phyloP scores from a whole-genome alignment of 1,140 invertebrate genomes.

The Ctenoplectra terminalis region DNA sequence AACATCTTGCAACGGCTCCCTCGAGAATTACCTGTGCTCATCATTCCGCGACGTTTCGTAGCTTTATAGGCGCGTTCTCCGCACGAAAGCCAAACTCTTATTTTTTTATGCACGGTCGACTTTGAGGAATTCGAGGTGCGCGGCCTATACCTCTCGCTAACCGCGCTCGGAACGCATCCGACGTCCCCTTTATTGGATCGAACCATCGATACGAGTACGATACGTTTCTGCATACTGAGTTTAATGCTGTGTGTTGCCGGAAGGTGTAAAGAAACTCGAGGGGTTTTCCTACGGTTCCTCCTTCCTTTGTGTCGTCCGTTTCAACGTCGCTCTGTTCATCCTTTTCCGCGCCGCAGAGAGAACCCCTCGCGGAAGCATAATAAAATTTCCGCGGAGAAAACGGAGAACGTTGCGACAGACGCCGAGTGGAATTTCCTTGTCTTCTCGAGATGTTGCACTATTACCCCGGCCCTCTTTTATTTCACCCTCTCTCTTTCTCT shows the following conservation, averaged over 20 bases:
- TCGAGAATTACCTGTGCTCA: not conserved
- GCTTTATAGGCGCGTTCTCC: not conserved
- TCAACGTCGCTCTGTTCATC: constrained; percentile 29
- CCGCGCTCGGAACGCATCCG: constrained; percentile 24
- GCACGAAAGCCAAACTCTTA: not conserved
- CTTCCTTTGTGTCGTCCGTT: constrained; percentile 13
- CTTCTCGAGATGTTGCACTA: constrained; percentile 60
- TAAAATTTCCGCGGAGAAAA: constrained; percentile 69
- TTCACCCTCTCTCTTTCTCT: not conserved
- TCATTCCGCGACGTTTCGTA: not conserved
- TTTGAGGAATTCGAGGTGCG: constrained; percentile 28
- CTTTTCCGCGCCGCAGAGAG: not conserved
- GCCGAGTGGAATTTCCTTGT: constrained; percentile 69
- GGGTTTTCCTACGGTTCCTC: not conserved
- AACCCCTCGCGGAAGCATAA: constrained; percentile 63
- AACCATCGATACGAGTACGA: constrained; percentile 15
- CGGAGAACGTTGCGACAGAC: constrained; percentile 62
- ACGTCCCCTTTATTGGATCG: constrained; percentile 42
- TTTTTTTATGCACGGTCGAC: constrained; percentile 53
- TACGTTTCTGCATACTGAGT: constrained; percentile 53
- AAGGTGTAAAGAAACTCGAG: not conserved
- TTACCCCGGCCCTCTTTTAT: constrained; percentile 35
- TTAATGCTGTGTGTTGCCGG: constrained; percentile 39
- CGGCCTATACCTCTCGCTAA: constrained; percentile 11
- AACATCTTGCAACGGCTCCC: too few species aligned